Base-by-base conservation (phyloP, 2,888 invertebrate species). In the Oxyteleia sp. region DNA sequence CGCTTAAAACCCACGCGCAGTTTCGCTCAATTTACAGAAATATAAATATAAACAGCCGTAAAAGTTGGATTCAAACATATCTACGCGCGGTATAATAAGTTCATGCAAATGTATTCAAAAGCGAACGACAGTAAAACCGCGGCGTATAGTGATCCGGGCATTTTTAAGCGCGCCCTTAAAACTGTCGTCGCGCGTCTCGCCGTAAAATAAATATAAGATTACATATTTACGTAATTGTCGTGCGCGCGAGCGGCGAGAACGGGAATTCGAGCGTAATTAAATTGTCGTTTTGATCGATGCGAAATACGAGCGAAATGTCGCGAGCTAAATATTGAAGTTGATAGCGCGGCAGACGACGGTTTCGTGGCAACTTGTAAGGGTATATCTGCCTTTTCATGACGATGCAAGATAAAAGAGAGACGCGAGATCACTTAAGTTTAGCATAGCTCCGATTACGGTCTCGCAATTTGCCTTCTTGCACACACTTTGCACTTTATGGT, bases 401-500 rank as follows among this genome's bases (percentile, higher is more conserved):
- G 71, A 82, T 76, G 76, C 75, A 53, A 82, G 75, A 76, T 76
- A 82, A 82, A 82, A 76, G 76, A 71, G 76, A 74, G 74, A 83
- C 74, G 82, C 82, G 78, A 72, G 76, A 83, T 83, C 82, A 83
- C 82, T 83, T 78, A 78, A 83, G 82, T 83, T 83, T 78, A 83
- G 74, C 69, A 79, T 76, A 76, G 80, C 80, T 84, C 80, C 84
- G 84, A 84, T 84, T 84, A 84, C 84, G 80, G 79, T 76, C 84
- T 80, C 55, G 80, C 75, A 84, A 84, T 76, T 84, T 84, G 80
- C 80, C 74, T 84, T 80, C 84, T 80, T 61, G 79, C 78, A 64
- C 59, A 74, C 74, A 74, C 78, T 83, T 83, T 78, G 82, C 74
- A 83, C 78, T 83, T 83, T 83, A 78, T 78, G 78, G 78, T 83